Percentiles rank a stretch among this genome's conserved stretches.
Conservation (phyloP, 2,888 invertebrate species). For the Scaptomyza cyrtandrae region DNA sequence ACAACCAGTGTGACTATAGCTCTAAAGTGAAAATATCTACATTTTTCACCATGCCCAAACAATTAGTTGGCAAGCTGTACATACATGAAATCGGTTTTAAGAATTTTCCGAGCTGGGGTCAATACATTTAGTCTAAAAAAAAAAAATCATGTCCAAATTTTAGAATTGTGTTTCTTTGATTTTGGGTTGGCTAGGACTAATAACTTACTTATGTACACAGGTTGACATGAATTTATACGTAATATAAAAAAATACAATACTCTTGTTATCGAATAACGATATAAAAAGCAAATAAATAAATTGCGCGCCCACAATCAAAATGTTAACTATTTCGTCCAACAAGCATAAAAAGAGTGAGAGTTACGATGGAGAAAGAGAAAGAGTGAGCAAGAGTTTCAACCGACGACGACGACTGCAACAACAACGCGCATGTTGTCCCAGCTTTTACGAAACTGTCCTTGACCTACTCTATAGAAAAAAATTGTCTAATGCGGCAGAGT, state of each 20-base stretch:
- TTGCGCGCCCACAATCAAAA: conserved; percentile 39
- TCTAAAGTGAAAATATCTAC: no score
- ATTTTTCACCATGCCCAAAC: no score
- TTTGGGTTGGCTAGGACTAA: neutral
- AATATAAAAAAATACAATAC: no score
- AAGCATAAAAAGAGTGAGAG: conserved; percentile 45
- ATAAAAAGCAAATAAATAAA: neutral
- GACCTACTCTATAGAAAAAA: conserved; percentile 84
- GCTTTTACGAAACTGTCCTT: conserved; percentile 84
- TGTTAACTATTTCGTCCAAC: conserved; percentile 6
- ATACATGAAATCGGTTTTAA: no score
- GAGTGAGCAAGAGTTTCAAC: conserved; percentile 48
- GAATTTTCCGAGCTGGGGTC: no score
- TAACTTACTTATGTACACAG: neutral
- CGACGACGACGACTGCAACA: conserved; percentile 58
- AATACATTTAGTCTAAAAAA: no score
- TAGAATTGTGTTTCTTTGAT: neutral
- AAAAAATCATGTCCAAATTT: no score
- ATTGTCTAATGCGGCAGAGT: conserved; percentile 72
- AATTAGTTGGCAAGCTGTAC: no score
- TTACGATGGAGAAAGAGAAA: conserved; percentile 34
- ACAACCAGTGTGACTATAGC: no score
- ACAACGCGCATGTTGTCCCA: conserved; percentile 81
- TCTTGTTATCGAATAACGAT: neutral
- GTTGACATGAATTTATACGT: neutral